Evolutionary conservation across 2,797 vertebrate genomes (phyloP).

Genomic region (Oceanodroma leucorhoa): DNA sequence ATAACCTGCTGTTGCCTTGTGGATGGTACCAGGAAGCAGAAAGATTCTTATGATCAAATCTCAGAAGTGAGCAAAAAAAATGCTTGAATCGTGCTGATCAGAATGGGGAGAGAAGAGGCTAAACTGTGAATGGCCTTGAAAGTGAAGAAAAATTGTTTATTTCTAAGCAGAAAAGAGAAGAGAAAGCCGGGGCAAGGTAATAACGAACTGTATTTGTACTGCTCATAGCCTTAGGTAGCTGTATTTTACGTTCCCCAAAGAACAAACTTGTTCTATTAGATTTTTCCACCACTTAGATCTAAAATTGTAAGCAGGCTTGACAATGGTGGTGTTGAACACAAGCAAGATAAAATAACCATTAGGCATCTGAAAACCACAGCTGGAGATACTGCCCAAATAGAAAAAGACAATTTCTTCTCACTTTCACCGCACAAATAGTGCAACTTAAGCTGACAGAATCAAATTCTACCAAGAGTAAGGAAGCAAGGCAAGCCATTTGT

Average conservation of each 20-base stretch:
- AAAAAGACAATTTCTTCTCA: slow-evolving; percentile 61
- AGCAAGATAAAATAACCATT: slow-evolving; percentile 40
- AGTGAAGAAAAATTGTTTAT: background rate
- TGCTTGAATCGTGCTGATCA: background rate
- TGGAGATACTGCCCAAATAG: background rate
- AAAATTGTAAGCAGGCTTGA: background rate
- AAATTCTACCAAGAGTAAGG: slow-evolving; percentile 60
- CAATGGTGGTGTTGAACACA: background rate
- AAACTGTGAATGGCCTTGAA: background rate
- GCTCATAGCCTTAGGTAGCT: slow-evolving; percentile 6
- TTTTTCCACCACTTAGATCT: slow-evolving; percentile 33
- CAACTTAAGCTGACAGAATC: slow-evolving; percentile 62
- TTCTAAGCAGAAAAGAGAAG: background rate
- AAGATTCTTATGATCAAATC: background rate
- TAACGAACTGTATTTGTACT: slow-evolving; percentile 18
- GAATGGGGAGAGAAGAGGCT: background rate
- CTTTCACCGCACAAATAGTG: slow-evolving; percentile 9
- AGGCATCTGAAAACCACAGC: background rate
- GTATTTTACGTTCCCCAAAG: background rate
- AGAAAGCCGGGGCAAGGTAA: background rate
- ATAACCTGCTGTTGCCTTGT: background rate
- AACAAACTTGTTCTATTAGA: slow-evolving; percentile 26
- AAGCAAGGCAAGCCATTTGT: slow-evolving; percentile 50
- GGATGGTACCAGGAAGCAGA: background rate
- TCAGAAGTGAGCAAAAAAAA: background rate